Evolutionary conservation across 2,888 invertebrate species (phyloP).

Genomic region (Zaprionus bogoriensis): DNA sequence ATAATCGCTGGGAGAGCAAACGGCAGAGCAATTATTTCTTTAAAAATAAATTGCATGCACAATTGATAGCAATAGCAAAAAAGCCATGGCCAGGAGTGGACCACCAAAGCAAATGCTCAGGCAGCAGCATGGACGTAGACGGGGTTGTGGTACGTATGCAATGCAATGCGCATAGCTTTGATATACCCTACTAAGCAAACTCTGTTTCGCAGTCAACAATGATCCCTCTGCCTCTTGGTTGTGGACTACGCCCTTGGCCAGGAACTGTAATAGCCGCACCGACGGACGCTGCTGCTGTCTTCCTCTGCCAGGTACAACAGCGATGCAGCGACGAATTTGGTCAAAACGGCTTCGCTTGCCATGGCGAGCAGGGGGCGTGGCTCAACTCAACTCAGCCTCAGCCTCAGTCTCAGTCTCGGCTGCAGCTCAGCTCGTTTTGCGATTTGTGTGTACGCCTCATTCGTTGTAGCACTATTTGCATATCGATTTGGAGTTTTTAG

Average conservation of each 20-base stretch:
- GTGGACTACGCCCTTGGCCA: background rate
- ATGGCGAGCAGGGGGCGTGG: conserved; percentile 39
- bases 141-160: too few species aligned
- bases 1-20: conserved; percentile 67
- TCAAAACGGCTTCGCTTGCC: conserved; percentile 61
- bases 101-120: conserved; percentile 58
- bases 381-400: conserved; percentile 31
- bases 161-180: too few species aligned
- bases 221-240: too few species aligned
- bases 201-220: conserved; percentile 10
- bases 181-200: too few species aligned
- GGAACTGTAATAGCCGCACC: conserved; percentile 39
- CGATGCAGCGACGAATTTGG: conserved; percentile 68
- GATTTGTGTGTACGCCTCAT: conserved; percentile 72
- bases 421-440: conserved; percentile 60
- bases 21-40: conserved; percentile 75
- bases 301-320: conserved; percentile 36
- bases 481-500: conserved; percentile 78
- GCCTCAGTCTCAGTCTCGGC: too few species aligned
- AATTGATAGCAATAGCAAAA: conserved; percentile 69
- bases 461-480: conserved; percentile 67
- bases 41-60: conserved; percentile 78
- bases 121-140: conserved; percentile 1
- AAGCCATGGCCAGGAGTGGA: conserved; percentile 52
- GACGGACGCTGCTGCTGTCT: conserved; percentile 31